A percentile compares a stretch with the other conserved stretches of the same genome.
Conservation (phyloP, 2,888 invertebrate species). For the Brenthis ino region DNA sequence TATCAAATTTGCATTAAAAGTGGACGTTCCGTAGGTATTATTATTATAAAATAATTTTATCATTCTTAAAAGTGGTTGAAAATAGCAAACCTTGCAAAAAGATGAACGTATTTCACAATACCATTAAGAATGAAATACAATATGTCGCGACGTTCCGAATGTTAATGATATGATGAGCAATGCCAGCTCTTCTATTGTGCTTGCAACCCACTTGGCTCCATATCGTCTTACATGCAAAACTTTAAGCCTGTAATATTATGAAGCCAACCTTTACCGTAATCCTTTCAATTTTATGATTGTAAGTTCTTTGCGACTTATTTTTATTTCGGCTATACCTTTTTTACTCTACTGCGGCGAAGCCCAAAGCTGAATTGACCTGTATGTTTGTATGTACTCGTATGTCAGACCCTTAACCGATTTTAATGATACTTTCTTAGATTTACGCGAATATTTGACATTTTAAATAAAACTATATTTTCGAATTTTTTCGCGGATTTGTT, state of each 20-base stretch:
- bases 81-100: conserved; percentile 14
- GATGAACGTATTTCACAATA: conserved; percentile 18
- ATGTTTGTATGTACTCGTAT: no score
- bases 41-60: not conserved
- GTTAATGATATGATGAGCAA: conserved; percentile 54
- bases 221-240: conserved; percentile 58
- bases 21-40: no score
- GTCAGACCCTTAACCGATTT: no score
- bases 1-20: no score
- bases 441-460: no score
- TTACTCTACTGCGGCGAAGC: no score
- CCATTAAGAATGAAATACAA: conserved; percentile 48
- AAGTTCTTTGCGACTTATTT: not conserved
- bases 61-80: conserved; percentile 14
- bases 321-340: not conserved
- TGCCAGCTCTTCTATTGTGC: conserved; percentile 52
- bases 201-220: conserved; percentile 69
- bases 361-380: no score
- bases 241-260: conserved; percentile 34
- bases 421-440: no score
- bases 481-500: no score
- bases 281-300: conserved; percentile 19
- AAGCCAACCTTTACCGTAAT: conserved; percentile 18
- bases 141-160: conserved; percentile 52
- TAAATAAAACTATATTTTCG: no score